A percentile compares a stretch with the other conserved stretches of the same genome.
Conservation (phyloP, 2,888 invertebrate species). For the Drosophila bunnanda region DNA sequence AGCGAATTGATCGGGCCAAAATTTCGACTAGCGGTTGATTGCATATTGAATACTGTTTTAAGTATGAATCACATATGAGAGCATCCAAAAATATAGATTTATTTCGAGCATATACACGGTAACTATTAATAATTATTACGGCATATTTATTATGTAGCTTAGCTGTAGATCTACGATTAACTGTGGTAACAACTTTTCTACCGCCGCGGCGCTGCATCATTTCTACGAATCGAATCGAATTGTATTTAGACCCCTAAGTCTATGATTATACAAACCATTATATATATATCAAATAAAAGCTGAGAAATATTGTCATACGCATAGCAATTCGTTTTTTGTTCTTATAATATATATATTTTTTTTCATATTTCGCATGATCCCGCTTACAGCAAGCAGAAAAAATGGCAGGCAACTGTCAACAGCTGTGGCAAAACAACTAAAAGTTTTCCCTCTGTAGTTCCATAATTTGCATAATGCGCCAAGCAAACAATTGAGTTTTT, state of each 20-base stretch:
- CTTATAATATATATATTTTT: slow-evolving; percentile 3
- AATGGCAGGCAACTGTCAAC: slow-evolving; percentile 31
- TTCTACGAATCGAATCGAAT: slow-evolving; percentile 67
- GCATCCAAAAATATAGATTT: slow-evolving; percentile 32
- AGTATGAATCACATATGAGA: slow-evolving; percentile 60
- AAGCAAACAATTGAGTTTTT: slow-evolving; percentile 56
- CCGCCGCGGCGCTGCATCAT: slow-evolving; percentile 51
- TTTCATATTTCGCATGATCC: not conserved
- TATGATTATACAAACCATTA: slow-evolving; percentile 48
- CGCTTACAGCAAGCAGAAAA: not conserved
- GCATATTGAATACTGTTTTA: slow-evolving; percentile 70
- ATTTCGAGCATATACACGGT: slow-evolving; percentile 37
- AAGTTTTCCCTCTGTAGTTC: slow-evolving; percentile 57
- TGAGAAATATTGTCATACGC: slow-evolving; percentile 51
- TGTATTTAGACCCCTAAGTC: slow-evolving; percentile 60
- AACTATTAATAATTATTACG: slow-evolving; percentile 38
- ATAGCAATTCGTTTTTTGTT: slow-evolving; percentile 1
- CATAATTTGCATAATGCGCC: slow-evolving; percentile 71
- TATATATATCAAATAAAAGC: slow-evolving; percentile 70
- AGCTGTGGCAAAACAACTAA: slow-evolving; percentile 34
- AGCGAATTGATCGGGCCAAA: slow-evolving; percentile 60
- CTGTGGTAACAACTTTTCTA: slow-evolving; percentile 61
- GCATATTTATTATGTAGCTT: slow-evolving; percentile 73
- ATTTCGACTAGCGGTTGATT: slow-evolving; percentile 48
- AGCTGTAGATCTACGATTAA: slow-evolving; percentile 60